Evolutionary conservation across 2,113 vertebrate species (phyloP).

Genomic region (Mirza zaza): DNA sequence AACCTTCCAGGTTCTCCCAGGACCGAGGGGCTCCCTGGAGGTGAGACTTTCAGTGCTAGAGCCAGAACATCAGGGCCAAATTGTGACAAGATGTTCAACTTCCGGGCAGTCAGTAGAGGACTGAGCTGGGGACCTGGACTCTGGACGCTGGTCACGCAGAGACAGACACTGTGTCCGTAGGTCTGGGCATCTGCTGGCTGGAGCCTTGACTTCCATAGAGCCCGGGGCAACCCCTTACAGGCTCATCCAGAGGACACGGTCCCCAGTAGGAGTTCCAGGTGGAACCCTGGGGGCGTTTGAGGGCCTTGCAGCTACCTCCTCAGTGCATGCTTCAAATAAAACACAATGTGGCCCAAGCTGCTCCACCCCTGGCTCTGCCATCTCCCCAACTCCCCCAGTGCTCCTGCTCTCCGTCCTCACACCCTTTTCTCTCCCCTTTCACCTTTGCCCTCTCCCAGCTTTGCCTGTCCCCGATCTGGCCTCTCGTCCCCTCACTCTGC

Average conservation of each 20-base stretch:
- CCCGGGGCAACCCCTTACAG: not conserved
- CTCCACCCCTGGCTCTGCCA: not conserved
- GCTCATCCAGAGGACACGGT: no score
- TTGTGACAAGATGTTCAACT: not conserved
- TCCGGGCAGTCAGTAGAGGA: not conserved
- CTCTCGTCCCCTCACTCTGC: not conserved
- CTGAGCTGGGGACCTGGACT: not conserved
- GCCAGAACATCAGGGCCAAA: not conserved
- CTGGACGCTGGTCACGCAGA: not conserved
- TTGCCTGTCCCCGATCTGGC: not conserved
- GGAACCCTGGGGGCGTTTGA: not conserved
- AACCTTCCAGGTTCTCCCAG: not conserved
- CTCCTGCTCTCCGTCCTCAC: not conserved
- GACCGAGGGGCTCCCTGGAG: no score
- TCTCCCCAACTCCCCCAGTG: not conserved
- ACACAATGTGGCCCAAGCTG: not conserved
- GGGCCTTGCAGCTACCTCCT: not conserved
- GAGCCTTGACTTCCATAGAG: not conserved
- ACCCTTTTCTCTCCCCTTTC: not conserved
- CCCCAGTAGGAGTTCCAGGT: not conserved
- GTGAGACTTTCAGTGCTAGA: not conserved
- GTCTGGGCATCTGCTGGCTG: not conserved
- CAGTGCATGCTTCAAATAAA: not conserved
- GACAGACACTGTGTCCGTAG: fast-evolving
- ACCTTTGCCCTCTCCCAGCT: not conserved